Evolutionary conservation across 2,797 vertebrate genomes (phyloP).

Genomic region (Aulostomus chinensis): DNA sequence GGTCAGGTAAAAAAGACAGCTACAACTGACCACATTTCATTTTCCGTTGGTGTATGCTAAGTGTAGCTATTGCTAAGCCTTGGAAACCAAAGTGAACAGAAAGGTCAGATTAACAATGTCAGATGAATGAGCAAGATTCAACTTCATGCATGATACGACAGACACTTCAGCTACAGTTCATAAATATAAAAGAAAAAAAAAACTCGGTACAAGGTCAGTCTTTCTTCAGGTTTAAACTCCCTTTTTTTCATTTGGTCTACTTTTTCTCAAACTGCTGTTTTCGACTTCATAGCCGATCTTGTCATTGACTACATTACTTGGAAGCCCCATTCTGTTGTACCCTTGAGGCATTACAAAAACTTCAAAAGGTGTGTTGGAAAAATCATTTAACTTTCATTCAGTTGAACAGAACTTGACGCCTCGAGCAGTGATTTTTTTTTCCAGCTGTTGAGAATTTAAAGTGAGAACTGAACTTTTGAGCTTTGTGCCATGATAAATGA

Average conservation of each 20-base stretch:
- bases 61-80: too few species aligned
- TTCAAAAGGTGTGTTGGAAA: conserved; percentile 66
- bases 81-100: too few species aligned
- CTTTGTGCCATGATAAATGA: conserved; percentile 48
- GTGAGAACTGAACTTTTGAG: conserved; percentile 49
- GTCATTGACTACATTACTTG: conserved; percentile 42
- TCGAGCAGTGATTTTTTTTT: conserved; percentile 40
- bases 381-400: conserved; percentile 62
- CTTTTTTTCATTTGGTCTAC: conserved; percentile 28
- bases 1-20: too few species aligned
- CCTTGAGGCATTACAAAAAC: conserved; percentile 54
- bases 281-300: conserved; percentile 30
- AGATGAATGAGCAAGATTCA: too few species aligned
- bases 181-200: conserved; percentile 1
- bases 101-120: too few species aligned
- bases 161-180: conserved; percentile 12
- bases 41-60: too few species aligned
- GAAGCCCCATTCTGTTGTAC: conserved; percentile 43
- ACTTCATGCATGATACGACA: neutral
- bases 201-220: conserved; percentile 19
- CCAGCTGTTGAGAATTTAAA: conserved; percentile 15
- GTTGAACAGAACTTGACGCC: conserved; percentile 45
- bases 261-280: conserved; percentile 23
- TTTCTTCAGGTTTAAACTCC: conserved; percentile 23
- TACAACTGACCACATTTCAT: too few species aligned